Evolutionary conservation across 2,797 vertebrate genomes (phyloP).

Genomic region (Phyllotis vaccarum): DNA sequence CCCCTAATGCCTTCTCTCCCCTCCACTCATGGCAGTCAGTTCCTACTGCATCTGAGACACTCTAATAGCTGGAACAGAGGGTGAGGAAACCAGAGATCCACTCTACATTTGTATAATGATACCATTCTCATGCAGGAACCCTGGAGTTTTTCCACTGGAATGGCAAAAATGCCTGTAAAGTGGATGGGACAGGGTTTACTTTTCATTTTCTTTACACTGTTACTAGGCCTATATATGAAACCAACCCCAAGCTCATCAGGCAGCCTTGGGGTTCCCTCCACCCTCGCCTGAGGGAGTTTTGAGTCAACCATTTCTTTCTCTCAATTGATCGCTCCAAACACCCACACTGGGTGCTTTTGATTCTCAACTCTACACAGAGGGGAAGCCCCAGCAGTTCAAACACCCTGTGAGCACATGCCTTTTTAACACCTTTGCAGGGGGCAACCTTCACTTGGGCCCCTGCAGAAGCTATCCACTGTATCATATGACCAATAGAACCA

Average conservation of each 20-base stretch:
- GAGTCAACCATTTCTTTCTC: slow-evolving; percentile 55
- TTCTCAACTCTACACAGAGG: background rate
- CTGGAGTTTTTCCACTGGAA: background rate
- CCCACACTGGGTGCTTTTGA: background rate
- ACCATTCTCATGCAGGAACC: background rate
- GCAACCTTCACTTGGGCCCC: background rate
- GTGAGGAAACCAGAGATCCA: background rate
- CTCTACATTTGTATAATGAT: background rate
- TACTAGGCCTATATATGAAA: background rate
- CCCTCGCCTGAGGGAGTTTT: background rate
- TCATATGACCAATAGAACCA: background rate
- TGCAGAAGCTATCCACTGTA: background rate
- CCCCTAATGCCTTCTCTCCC: background rate
- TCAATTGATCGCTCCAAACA: slow-evolving; percentile 2
- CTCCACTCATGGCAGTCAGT: background rate
- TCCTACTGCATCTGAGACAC: background rate
- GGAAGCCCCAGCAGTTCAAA: background rate
- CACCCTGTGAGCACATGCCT: background rate
- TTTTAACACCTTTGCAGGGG: background rate
- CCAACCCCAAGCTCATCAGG: background rate
- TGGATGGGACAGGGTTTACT: background rate
- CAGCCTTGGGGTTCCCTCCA: slow-evolving; percentile 62
- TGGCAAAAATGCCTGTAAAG: background rate
- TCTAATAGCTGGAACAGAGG: background rate
- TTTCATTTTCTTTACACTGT: background rate